Evolutionary conservation across 2,888 invertebrate species (phyloP).

Genomic region (Caenorhabditis imperialis): DNA sequence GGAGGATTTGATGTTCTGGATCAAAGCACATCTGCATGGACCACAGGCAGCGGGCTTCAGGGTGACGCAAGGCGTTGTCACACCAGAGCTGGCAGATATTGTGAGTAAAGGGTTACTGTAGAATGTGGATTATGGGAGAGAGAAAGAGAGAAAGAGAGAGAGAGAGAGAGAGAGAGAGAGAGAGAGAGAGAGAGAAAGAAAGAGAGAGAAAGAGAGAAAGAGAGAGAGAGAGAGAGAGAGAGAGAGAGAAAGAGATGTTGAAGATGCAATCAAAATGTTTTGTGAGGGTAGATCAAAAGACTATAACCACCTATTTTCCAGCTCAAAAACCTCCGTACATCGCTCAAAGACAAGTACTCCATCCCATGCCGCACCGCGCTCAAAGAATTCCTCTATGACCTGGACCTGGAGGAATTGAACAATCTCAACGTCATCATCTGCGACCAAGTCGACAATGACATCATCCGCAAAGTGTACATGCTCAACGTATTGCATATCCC

Average conservation of each 20-base stretch:
- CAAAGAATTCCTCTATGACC: conserved; percentile 23
- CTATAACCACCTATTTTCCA: no score
- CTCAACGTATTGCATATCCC: conserved; percentile 12
- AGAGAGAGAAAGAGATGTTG: no score
- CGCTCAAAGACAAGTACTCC: conserved; percentile 16
- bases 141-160: no score
- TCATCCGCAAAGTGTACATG: conserved; percentile 13
- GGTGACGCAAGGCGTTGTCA: conserved; percentile 59
- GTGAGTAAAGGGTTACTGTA: no score
- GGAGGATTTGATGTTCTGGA: conserved; percentile 13
- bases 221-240: no score
- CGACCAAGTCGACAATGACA: conserved; percentile 40
- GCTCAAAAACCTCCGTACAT: conserved; percentile 17
- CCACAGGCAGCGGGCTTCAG: conserved; percentile 31
- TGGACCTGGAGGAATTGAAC: conserved; percentile 13
- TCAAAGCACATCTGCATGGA: conserved; percentile 23
- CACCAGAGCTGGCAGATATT: conserved; percentile 41
- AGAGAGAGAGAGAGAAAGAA: no score
- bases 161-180: no score
- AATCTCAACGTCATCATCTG: conserved; percentile 38
- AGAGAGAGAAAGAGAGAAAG: no score
- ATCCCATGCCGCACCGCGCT: conserved; percentile 8
- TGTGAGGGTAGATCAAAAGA: no score
- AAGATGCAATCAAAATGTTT: no score
- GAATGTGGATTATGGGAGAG: no score